Base-by-base conservation (phyloP, 2,888 invertebrate genomes). In the Silvanus unidentatus region DNA sequence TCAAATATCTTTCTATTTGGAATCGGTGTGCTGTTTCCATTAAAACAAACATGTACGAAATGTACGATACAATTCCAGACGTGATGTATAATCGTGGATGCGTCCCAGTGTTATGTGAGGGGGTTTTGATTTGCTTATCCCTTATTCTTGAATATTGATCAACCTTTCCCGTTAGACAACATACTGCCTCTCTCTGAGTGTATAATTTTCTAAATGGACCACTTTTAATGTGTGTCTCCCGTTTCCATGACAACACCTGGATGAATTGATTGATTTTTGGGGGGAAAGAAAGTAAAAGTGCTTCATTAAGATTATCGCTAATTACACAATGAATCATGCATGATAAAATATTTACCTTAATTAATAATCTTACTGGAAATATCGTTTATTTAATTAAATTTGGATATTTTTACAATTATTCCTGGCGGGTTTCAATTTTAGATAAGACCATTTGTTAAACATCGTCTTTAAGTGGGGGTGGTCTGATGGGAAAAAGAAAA, bases 191-290 rank as follows among this genome's bases (percentile, higher is more conserved):
- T 42, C 16, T 44, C 47, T 38, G 45, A 45, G 48, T 51, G 48
- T 54, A 60, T 57, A 60, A 60, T 60, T 60, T 60, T 56, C 58
- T 55, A 60, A 60, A 58, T 60, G 60, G 60, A 60, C 57, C 57
- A 53, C 55, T 57, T 58, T 60, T 58, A 60, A 58, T 60, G 53
- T 51, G 44, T 57, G 50, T 54, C 51, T 52, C 50, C 52, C 53
- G 58, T 59, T 55, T 55, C 57, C 45, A 58, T 58, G 55, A 49
- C 52, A 45, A 59, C 59, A 59, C 59, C 59, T 58, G 56, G 47
- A 56, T 50, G 45, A 52, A 57, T 57, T 58, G 58, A 58, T 58
- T 58, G 58, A 57, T 58, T 58, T 45, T 47, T 42, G 48, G 37
- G 42, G 39, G 36, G 44, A 39, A 29, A 48, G 37, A 42, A 45